phyloP scores from a whole-genome alignment of 2,888 invertebrate species.

The Drosophila prolongata region DNA sequence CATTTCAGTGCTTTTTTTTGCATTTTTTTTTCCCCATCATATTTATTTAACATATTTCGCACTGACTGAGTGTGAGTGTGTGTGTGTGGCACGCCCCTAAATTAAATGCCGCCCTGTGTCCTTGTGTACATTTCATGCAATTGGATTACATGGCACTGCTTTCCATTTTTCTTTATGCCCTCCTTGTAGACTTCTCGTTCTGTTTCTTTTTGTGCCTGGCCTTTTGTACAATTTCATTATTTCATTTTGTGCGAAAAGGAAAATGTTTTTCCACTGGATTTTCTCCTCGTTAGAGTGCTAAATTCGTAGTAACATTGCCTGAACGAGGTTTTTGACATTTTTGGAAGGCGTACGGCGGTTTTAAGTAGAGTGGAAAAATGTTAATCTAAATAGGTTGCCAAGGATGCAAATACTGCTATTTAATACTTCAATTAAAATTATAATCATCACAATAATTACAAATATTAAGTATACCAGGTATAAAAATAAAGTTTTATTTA shows the following conservation, averaged over 20 bases:
- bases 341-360: not conserved
- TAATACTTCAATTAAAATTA: too few species aligned
- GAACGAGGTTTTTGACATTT: constrained; percentile 43
- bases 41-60: constrained; percentile 72
- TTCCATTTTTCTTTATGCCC: constrained; percentile 46
- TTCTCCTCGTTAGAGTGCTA: constrained; percentile 49
- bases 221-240: constrained; percentile 47
- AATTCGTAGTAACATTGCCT: constrained; percentile 39
- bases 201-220: constrained; percentile 22
- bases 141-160: constrained; percentile 68
- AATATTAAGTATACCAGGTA: too few species aligned
- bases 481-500: not conserved
- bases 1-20: constrained; percentile 13
- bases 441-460: too few species aligned
- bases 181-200: constrained; percentile 33
- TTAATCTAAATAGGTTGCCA: not conserved
- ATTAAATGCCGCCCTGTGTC: constrained; percentile 62
- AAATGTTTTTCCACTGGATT: constrained; percentile 59
- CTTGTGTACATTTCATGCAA: constrained; percentile 62
- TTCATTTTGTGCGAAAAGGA: constrained; percentile 33
- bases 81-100: constrained; percentile 54
- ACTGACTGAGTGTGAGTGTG: constrained; percentile 35
- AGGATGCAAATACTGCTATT: too few species aligned
- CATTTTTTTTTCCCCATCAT: constrained; percentile 49
- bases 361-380: not conserved